phyloP scores from a whole-genome alignment of 2,113 vertebrate species.

The Solenodon paradoxus region DNA sequence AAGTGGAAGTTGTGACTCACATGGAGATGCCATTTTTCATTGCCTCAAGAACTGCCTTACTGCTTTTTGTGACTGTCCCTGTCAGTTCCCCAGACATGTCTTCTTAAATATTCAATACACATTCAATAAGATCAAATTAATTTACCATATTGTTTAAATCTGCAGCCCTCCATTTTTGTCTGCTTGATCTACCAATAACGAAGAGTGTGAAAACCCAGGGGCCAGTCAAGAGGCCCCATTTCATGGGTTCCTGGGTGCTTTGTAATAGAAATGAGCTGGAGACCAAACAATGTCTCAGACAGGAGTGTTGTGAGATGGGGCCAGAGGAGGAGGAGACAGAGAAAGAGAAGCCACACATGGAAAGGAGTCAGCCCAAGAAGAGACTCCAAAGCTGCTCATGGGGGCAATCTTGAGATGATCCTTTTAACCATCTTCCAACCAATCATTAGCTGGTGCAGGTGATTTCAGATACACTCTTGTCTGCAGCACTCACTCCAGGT shows the following conservation, averaged over 20 bases:
- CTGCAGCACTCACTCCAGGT: too few relatives aligned
- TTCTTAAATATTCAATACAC: not conserved
- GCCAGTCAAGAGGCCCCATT: too few relatives aligned
- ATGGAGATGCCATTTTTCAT: not conserved
- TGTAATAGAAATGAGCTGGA: not conserved
- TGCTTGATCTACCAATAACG: not conserved
- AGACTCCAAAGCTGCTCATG: too few relatives aligned
- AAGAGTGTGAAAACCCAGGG: not conserved
- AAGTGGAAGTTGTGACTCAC: not conserved
- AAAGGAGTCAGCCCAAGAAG: too few relatives aligned
- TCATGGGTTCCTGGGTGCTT: not conserved
- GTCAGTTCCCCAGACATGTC: not conserved
- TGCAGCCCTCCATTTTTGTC: not conserved
- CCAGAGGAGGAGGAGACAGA: too few relatives aligned
- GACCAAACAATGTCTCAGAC: too few relatives aligned
- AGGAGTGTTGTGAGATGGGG: too few relatives aligned
- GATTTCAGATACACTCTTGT: too few relatives aligned
- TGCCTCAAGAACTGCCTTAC: not conserved
- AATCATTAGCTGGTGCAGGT: too few relatives aligned
- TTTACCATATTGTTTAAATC: not conserved
- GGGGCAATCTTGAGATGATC: too few relatives aligned
- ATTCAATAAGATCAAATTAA: not conserved
- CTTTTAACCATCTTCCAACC: too few relatives aligned
- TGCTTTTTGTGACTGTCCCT: not conserved
- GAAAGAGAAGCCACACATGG: too few relatives aligned